Base-by-base conservation (phyloP, 2,888 invertebrate species). In the Sicus ferrugineus region DNA sequence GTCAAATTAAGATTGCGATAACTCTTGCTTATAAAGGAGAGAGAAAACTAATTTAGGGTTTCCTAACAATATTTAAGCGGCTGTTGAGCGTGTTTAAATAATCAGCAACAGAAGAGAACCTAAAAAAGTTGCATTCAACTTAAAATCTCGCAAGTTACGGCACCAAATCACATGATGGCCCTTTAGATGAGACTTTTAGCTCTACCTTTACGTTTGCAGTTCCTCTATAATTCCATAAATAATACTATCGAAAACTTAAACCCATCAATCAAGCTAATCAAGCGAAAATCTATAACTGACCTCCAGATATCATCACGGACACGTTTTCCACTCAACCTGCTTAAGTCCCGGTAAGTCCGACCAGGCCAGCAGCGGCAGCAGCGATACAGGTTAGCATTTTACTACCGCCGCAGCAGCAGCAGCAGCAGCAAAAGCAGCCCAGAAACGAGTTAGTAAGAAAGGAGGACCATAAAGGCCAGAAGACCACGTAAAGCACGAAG, bases 211-310 rank as follows among this genome's bases (percentile, higher is more conserved):
- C n/a, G n/a, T n/a, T n/a, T n/a, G n/a, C n/a, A n/a, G n/a, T n/a
- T n/a, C n/a, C n/a, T n/a, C n/a, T n/a, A n/a, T n/a, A n/a, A n/a
- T n/a, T n/a, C n/a, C n/a, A n/a, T n/a, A n/a, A n/a, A n/a, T 6
- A 54, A 26, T 4, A 28, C 11, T 16, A 56, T 26, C 28, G 4
- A 7, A 26, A 46, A 50, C n/a, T 21, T 9, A 31, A 65, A 31
- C 50, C n/a, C 52, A 34, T 59, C 38, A 34, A 52, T 52, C 16
- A 38, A 54, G 52, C 52, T 65, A 65, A 65, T 65, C 64, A 52
- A 26, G 21, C 52, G 7, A 23, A 52, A 34, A 52, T 31, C 38
- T 54, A 65, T 23, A 23, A 34, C 30, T 34, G 52, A 50, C 31
- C 64, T 34, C 1, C 11, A 31, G 64, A 65, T 65, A 65, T 16